Conservation (phyloP, 2,888 invertebrate species). For the Trimorus sp. region DNA sequence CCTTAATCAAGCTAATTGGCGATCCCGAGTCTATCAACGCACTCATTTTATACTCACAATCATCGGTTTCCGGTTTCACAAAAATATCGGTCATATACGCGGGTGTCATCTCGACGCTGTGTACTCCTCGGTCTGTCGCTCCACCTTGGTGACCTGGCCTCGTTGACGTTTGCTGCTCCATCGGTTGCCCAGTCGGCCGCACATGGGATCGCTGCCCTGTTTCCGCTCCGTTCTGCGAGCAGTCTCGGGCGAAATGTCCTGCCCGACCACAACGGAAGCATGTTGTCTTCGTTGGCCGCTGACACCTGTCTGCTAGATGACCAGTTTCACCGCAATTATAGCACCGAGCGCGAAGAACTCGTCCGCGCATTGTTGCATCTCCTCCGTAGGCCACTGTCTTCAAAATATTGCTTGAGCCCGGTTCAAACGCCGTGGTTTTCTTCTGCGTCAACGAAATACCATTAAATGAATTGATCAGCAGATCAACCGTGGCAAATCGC, state of each 20-base stretch:
- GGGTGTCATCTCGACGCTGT: background rate
- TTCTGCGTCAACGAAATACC: background rate
- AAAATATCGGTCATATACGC: conserved; percentile 8
- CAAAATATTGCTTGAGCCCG: background rate
- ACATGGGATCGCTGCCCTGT: background rate
- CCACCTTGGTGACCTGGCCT: background rate
- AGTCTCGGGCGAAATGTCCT: conserved; percentile 43
- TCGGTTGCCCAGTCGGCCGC: background rate
- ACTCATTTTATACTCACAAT: conserved; percentile 7
- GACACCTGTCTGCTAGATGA: conserved; percentile 11
- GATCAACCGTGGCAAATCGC: conserved; percentile 5
- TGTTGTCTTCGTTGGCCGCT: conserved; percentile 7
- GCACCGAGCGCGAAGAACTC: background rate
- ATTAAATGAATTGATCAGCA: conserved; percentile 5
- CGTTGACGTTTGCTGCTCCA: background rate
- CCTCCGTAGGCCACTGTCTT: background rate
- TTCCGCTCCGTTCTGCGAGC: conserved; percentile 18
- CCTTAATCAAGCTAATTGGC: conserved; percentile 1
- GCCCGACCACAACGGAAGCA: conserved; percentile 46
- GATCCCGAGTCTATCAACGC: background rate
- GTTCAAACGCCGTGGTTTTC: background rate
- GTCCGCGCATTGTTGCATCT: background rate
- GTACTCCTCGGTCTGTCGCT: background rate
- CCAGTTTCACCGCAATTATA: conserved; percentile 26
- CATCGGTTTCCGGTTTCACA: conserved; percentile 6